Base-by-base conservation (phyloP, 2,113 vertebrate species). In the Sigmodon hispidus region DNA sequence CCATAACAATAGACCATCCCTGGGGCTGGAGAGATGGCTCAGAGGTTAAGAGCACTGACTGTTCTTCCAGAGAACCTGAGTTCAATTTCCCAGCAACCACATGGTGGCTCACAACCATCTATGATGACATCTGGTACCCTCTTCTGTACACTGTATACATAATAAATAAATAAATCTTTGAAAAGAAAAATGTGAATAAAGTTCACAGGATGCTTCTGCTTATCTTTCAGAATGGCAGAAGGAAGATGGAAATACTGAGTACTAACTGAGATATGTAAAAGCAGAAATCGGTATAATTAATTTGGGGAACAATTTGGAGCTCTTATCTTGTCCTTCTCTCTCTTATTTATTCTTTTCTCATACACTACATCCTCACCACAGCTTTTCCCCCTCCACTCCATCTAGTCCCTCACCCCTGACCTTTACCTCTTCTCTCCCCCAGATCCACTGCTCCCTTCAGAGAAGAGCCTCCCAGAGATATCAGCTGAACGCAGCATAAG, bases 101-200 rank as follows among this genome's bases (percentile, higher is more conserved):
- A n/a, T n/a, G n/a, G n/a, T n/a, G n/a, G n/a, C n/a, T n/a, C n/a
- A n/a, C n/a, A n/a, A n/a, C n/a, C n/a, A n/a, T n/a, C n/a, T n/a
- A n/a, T n/a, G n/a, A n/a, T n/a, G n/a, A n/a, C n/a, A n/a, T n/a
- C n/a, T n/a, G n/a, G n/a, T n/a, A n/a, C n/a, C n/a, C n/a, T n/a
- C n/a, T n/a, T n/a, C n/a, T n/a, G n/a, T n/a, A n/a, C n/a, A n/a
- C n/a, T n/a, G n/a, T n/a, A n/a, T n/a, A n/a, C n/a, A n/a, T n/a
- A n/a, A n/a, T n/a, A n/a, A n/a, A n/a, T n/a, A n/a, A n/a, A n/a
- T n/a, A n/a, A n/a, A n/a, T n/a, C n/a, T n/a, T n/a, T n/a, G n/a
- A n/a, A n/a, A n/a, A 89, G 89, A 73, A 87, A 67, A 90, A 93
- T 69, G 87, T 77, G 91, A 86, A 90, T 87, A 77, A 93, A 88